Conservation (phyloP, 2,888 invertebrate species). For the Apamea anceps region DNA sequence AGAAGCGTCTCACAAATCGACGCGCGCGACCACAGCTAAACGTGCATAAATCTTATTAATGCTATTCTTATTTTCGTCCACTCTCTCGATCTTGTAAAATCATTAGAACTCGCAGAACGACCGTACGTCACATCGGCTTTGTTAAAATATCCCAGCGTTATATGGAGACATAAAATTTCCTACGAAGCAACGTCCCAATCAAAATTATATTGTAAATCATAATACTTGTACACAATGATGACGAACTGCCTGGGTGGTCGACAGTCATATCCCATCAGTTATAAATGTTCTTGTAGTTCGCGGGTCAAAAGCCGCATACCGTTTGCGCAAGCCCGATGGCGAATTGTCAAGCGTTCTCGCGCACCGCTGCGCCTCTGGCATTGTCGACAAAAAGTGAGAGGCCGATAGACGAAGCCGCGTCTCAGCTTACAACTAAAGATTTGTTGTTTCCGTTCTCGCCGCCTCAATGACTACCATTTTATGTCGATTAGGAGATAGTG, state of each 20-base stretch:
- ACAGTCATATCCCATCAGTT: constrained; percentile 77
- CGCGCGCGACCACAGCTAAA: constrained; percentile 85
- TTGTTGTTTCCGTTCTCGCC: constrained; percentile 89
- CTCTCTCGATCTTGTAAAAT: constrained; percentile 83
- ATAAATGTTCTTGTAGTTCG: constrained; percentile 79
- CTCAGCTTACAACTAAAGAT: constrained; percentile 86
- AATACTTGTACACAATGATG: constrained; percentile 73
- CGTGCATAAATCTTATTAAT: constrained; percentile 88
- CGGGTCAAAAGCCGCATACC: constrained; percentile 85
- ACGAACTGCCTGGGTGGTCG: constrained; percentile 84
- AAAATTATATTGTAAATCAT: constrained; percentile 83
- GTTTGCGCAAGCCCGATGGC: constrained; percentile 79
- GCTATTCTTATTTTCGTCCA: constrained; percentile 87
- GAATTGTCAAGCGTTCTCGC: constrained; percentile 81
- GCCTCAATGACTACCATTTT: constrained; percentile 90
- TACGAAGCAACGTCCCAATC: constrained; percentile 80
- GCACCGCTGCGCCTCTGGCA: constrained; percentile 70
- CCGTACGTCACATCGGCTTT: constrained; percentile 70
- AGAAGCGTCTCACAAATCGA: constrained; percentile 87
- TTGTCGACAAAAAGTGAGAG: constrained; percentile 85
- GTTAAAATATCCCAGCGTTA: constrained; percentile 72
- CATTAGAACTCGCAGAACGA: constrained; percentile 78
- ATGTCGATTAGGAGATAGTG: constrained; percentile 89
- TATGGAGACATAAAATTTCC: constrained; percentile 75
- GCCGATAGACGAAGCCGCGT: constrained; percentile 78